These are phyloP conservation scores for Rhabditoides inermis DNA, from an alignment of 2,888 invertebrate species.

Conservation along the genomic window DNA sequence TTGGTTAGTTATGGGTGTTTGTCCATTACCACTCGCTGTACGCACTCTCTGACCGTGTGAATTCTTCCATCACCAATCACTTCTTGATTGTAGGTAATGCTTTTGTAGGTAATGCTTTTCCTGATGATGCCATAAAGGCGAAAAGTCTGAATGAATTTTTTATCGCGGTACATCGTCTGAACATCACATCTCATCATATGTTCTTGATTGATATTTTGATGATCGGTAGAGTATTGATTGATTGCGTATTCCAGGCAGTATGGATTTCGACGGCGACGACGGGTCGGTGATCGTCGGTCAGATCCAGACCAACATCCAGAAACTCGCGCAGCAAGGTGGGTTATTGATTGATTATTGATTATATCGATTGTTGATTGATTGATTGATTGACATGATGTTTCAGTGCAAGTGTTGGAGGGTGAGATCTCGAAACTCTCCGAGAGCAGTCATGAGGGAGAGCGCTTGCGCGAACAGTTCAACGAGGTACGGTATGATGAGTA, in stretches of 20 bases:
- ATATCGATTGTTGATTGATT: not conserved
- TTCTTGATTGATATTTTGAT: too few relatives aligned
- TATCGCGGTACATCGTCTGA: too few relatives aligned
- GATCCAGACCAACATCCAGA: slow-evolving; percentile 28
- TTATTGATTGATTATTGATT: not conserved
- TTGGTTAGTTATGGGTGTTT: too few relatives aligned
- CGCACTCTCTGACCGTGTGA: too few relatives aligned
- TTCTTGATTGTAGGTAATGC: too few relatives aligned
- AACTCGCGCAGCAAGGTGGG: slow-evolving; percentile 29
- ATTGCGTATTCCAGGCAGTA: slow-evolving; percentile 2
- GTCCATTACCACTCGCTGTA: too few relatives aligned
- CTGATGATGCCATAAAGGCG: too few relatives aligned
- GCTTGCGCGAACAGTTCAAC: slow-evolving; percentile 25
- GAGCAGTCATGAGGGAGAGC: slow-evolving; percentile 22
- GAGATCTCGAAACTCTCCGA: slow-evolving; percentile 20
- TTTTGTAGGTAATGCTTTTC: too few relatives aligned
- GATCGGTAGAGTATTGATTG: too few relatives aligned
- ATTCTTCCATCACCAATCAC: too few relatives aligned
- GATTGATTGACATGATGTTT: not conserved
- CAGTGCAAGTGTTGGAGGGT: slow-evolving; percentile 20
- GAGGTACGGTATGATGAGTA: slow-evolving; percentile 9
- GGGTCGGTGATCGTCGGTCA: slow-evolving; percentile 21
- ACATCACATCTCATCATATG: too few relatives aligned
- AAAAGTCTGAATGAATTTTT: too few relatives aligned
- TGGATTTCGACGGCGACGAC: slow-evolving; percentile 33